Evolutionary conservation across 2,888 invertebrate genomes (phyloP), one percentile per base, ranked within the genome.

Genomic region (Dilophus febrilis): DNA sequence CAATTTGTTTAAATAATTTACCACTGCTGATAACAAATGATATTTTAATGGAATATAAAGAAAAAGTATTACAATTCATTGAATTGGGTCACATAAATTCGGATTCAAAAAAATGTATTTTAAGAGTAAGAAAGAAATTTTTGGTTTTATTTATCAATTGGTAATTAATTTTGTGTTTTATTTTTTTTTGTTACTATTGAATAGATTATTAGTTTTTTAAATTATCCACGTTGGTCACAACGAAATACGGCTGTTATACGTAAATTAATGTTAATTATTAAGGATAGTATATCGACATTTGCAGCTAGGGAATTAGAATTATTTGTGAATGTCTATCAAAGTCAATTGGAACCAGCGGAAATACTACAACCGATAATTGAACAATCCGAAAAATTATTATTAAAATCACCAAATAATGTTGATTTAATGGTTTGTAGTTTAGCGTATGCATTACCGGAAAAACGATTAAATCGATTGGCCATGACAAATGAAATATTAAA

Each of bases 331-430:
- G 7, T 17, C 29, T 64, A 67, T 48, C 58, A 65, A 50, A 64
- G 56, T 41, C 67, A 68, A 43, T 51, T 64, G 42, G 70, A 71
- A 49, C 71, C 71, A 3, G 67, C 65, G 2, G 50, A 53, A 3
- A 46, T 70, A 3, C 48, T 64, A 2, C 57, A 56, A 33, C 57
- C 60, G 27, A 52, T 70, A 1, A 61, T 64, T 34, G 47, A 59
- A 37, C 55, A 56, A 26, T 58, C 64, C 0, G 58, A 59, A 35
- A 54, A 57, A 41, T 50, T 60, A 31, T 48, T 65, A 18, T 48
- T 55, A 38, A 49, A 54, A 44, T 47, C 59, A 27, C 57, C 59
- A 37, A 18, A 22, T 6, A 58, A 61, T 1, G 51, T 64, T 1
- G 64, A 64, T 44, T 48, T 65, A 7, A 53, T 70, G 16, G 53